Evolutionary conservation across 2,113 vertebrate genomes (phyloP).

Genomic region (Megaceryle maxima): DNA sequence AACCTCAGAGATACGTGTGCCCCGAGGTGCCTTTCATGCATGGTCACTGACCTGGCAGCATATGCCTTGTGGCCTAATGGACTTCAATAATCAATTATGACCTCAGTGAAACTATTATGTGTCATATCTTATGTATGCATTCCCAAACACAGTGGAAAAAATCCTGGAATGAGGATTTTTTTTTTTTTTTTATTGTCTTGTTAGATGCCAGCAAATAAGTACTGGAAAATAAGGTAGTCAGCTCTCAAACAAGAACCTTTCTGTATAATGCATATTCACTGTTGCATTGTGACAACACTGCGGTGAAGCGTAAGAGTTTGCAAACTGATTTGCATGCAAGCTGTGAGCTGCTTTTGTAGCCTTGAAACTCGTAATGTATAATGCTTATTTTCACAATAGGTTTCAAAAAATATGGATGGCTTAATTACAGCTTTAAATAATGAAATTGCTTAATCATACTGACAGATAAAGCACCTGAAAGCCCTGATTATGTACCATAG

Average conservation of each 20-base stretch:
- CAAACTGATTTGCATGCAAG: neutral
- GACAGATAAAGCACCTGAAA: slow-evolving; percentile 42
- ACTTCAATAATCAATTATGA: neutral
- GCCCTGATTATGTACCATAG: neutral
- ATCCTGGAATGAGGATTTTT: neutral
- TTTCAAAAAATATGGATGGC: slow-evolving; percentile 31
- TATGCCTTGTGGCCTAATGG: neutral
- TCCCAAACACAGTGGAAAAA: neutral
- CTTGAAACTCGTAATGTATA: neutral
- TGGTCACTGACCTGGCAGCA: neutral
- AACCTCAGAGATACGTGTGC: neutral
- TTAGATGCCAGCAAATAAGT: neutral
- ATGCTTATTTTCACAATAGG: neutral
- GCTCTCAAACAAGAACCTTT: neutral
- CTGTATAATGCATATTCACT: neutral
- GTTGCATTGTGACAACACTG: neutral
- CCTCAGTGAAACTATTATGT: neutral
- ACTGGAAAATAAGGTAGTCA: neutral
- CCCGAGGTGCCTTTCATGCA: neutral
- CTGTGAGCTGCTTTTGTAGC: neutral
- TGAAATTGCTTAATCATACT: slow-evolving; percentile 47
- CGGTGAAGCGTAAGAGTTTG: neutral
- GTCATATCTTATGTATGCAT: neutral
- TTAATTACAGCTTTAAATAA: slow-evolving; percentile 64
- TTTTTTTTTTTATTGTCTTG: neutral